Base-by-base conservation (phyloP, 2,888 invertebrate genomes). In the Amphipyra berbera region DNA sequence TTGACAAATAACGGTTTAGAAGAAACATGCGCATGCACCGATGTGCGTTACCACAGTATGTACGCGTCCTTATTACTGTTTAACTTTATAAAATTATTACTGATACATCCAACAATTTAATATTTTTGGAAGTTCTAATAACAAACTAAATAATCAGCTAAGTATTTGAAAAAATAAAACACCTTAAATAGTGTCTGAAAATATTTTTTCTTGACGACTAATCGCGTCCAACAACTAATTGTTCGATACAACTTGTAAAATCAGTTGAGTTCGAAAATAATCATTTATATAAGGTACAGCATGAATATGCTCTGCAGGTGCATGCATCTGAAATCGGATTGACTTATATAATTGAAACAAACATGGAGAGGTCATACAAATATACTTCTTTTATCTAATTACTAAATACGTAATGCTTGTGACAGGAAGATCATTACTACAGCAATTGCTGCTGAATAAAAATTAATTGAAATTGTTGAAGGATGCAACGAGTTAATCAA, bases 301-400 rank as follows among this genome's bases (percentile, higher is more conserved):
- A 42, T 38, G 42, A 54, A 45, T n/a, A n/a, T 38, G 44, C 35
- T 41, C 4, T 49, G 50, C 58, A 59, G 47, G 47, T 65, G 37
- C n/a, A 9, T 45, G 15, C 27, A 52, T 40, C 14, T 41, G 13
- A 49, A 49, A 49, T 41, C 37, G 10, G 40, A 27, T 14, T 38
- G 21, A 50, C 33, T 61, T 53, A 41, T 45, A 8, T 45, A 37
- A 67, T 33, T 14, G 58, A 61, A 56, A 57, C 38, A 60, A 58
- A 57, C 14, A 21, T 12, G 9, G 1, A 14, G 30, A n/a, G 14
- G 8, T 15, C 40, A 40, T 37, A 37, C 30, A 44, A 35, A 33
- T 9, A 38, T 12, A 41, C 35, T 52, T 55, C 40, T 49, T 56
- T 61, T 42, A 10, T 54, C 10, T 55, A 41, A 70, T 62, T 64